These are phyloP conservation scores for Neocloeon triangulifer DNA, from an alignment of 1,140 invertebrate species.

Conservation along the genomic window DNA sequence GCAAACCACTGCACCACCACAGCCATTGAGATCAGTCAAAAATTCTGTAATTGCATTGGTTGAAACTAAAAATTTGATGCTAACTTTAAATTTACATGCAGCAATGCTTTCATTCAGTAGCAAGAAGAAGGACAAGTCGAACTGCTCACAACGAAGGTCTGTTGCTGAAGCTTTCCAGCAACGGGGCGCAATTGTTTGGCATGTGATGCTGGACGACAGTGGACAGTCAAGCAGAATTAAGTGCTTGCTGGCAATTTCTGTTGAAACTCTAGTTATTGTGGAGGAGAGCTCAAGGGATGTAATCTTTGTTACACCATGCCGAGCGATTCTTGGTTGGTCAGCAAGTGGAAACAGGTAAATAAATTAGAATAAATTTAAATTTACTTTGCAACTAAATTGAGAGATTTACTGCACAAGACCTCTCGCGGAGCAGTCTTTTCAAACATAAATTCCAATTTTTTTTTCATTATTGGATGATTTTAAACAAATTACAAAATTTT, in stretches of 20 bases:
- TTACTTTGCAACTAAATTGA: no score
- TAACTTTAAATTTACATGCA: constrained; percentile 14
- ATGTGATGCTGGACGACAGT: constrained; percentile 44
- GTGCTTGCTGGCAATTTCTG: constrained; percentile 68
- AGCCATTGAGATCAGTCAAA: constrained; percentile 62
- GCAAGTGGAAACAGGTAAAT: constrained; percentile 33
- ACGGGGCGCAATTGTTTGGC: constrained; percentile 55
- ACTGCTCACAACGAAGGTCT: no score
- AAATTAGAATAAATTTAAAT: background rate
- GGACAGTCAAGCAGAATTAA: constrained; percentile 43
- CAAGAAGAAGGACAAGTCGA: constrained; percentile 51
- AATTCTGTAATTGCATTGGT: constrained; percentile 53
- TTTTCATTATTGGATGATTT: no score
- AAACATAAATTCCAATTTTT: no score
- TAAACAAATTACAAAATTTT: no score
- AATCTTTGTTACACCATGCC: constrained; percentile 66
- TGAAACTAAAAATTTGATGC: background rate
- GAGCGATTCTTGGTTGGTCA: constrained; percentile 63
- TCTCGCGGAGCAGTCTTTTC: no score
- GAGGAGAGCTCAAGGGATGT: constrained; percentile 64
- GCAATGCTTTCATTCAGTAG: constrained; percentile 43
- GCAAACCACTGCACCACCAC: constrained; percentile 64
- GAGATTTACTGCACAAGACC: no score
- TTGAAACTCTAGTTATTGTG: constrained; percentile 67
- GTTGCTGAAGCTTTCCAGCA: constrained; percentile 37